Percentiles rank a stretch among this genome's conserved stretches.
phyloP scores from a whole-genome alignment of 2,888 invertebrate species.

The Meandrusa payeni region DNA sequence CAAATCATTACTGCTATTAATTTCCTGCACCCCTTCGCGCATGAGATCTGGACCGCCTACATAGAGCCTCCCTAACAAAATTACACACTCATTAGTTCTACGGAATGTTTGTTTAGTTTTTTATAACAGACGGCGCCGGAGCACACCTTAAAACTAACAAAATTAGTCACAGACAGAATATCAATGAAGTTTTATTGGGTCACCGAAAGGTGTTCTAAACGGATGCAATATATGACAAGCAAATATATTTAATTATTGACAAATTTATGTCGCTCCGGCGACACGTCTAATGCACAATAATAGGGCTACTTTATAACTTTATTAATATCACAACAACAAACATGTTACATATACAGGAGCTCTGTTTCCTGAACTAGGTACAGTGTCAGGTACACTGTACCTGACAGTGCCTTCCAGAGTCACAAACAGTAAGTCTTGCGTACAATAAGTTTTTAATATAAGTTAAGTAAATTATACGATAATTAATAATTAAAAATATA shows the following conservation, averaged over 20 bases:
- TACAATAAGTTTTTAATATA: no score
- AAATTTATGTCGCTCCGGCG: conserved; percentile 23
- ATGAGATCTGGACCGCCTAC: conserved; percentile 57
- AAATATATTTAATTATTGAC: conserved; percentile 33
- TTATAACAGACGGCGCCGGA: conserved; percentile 62
- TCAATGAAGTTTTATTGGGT: conserved; percentile 46
- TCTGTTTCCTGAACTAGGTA: no score
- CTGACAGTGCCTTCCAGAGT: no score
- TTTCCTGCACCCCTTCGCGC: conserved; percentile 37
- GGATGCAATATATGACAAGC: conserved; percentile 40
- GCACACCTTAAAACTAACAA: conserved; percentile 61
- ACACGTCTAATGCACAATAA: no score
- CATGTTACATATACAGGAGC: no score
- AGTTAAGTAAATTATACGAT: no score
- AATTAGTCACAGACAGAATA: conserved; percentile 69
- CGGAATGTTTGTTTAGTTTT: conserved; percentile 66
- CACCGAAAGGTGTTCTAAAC: conserved; percentile 36
- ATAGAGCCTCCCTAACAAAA: conserved; percentile 66
- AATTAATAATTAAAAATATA: no score
- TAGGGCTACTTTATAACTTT: no score
- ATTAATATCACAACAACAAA: no score
- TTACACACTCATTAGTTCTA: conserved; percentile 78
- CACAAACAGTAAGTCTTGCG: no score
- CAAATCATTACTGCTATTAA: conserved; percentile 40
- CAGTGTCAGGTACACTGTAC: no score